A percentile compares a stretch with the other conserved stretches of the same genome.
These are phyloP conservation scores for Nesogale talazaci DNA, from an alignment of 2,113 vertebrate genomes.

Conservation along the genomic window DNA sequence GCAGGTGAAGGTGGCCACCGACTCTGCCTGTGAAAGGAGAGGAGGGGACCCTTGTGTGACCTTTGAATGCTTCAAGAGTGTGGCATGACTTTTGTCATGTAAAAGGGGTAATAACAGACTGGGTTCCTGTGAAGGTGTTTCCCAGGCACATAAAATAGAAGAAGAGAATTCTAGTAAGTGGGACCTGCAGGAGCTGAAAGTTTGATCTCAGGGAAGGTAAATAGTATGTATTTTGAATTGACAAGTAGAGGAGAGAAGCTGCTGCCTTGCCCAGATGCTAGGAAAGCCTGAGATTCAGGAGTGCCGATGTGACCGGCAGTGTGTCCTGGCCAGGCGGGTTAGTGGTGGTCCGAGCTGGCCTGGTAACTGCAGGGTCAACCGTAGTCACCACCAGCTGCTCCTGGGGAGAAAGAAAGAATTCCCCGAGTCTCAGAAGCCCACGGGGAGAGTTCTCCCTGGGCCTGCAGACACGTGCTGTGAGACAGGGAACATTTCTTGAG, in stretches of 20 bases:
- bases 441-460: no score
- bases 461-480: no score
- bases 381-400: no score
- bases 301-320: background rate
- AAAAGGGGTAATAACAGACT: background rate
- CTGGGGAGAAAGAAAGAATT: no score
- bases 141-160: background rate
- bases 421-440: no score
- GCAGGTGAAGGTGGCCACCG: background rate
- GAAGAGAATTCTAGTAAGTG: background rate
- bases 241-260: background rate
- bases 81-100: slow-evolving; percentile 37
- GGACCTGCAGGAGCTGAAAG: background rate
- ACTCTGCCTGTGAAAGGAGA: background rate
- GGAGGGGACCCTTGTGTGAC: background rate
- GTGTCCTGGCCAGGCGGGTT: no score
- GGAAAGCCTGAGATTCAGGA: background rate
- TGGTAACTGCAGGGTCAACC: no score
- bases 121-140: slow-evolving; percentile 6
- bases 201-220: background rate
- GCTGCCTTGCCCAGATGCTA: background rate
- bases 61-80: background rate
- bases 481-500: background rate
- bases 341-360: no score
- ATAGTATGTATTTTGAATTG: slow-evolving; percentile 11